Percentiles rank a stretch among this genome's conserved stretches.
These are phyloP conservation scores for Xenus cinereus DNA, from an alignment of 2,113 vertebrate genomes.

Conservation along the genomic window DNA sequence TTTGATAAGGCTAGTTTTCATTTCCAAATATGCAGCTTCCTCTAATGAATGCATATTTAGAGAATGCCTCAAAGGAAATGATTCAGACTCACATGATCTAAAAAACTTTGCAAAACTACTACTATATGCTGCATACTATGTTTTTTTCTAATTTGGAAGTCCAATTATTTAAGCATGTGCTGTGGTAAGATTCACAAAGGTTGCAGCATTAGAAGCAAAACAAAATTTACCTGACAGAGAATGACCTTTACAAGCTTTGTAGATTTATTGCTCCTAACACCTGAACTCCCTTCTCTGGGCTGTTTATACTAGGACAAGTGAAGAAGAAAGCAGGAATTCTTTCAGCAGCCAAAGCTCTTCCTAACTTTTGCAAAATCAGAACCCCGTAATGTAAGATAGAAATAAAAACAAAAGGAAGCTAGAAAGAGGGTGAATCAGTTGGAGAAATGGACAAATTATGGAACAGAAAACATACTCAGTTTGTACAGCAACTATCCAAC, in stretches of 20 bases:
- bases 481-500: background rate
- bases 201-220: background rate
- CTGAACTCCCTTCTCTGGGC: background rate
- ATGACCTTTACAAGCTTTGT: background rate
- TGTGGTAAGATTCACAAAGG: background rate
- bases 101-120: background rate
- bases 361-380: background rate
- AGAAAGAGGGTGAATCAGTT: background rate
- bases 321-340: background rate
- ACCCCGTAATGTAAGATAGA: background rate
- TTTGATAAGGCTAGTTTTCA: slow-evolving; percentile 3
- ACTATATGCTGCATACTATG: background rate
- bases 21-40: slow-evolving; percentile 6
- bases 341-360: background rate
- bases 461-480: background rate
- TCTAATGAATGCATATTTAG: background rate
- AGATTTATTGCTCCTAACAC: background rate
- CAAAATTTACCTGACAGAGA: background rate
- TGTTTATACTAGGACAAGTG: background rate
- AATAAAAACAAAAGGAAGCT: background rate
- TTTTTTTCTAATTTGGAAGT: background rate
- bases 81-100: slow-evolving; percentile 45
- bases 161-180: background rate
- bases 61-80: slow-evolving; percentile 43
- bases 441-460: background rate